A percentile compares a stretch with the other conserved stretches of the same genome.
Conservation (phyloP, 2,113 vertebrate genomes). For the Parotia lawesii region DNA sequence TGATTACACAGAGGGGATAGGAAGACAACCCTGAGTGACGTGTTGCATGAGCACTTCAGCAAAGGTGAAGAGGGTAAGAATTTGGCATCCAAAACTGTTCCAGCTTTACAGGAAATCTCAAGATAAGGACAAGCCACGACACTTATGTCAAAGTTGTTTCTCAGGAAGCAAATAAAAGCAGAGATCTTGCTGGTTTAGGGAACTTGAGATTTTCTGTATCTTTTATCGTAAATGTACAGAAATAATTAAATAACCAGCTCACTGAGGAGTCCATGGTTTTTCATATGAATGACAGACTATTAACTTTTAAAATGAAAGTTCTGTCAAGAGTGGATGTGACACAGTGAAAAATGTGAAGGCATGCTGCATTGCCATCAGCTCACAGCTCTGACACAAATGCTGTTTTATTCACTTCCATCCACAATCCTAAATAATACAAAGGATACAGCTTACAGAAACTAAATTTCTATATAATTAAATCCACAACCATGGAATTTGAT, state of each 20-base stretch:
- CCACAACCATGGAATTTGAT: background rate
- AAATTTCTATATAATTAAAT: background rate
- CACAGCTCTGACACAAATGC: background rate
- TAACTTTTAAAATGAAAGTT: background rate
- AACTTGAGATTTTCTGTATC: background rate
- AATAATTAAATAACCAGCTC: background rate
- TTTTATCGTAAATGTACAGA: background rate
- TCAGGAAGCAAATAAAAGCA: background rate
- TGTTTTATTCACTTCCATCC: background rate
- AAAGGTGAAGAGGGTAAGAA: background rate
- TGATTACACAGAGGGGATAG: background rate
- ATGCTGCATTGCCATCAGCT: background rate
- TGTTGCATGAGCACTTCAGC: background rate
- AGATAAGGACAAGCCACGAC: background rate
- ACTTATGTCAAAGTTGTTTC: background rate
- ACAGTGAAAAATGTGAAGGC: background rate
- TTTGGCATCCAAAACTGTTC: background rate
- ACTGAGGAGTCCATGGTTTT: background rate
- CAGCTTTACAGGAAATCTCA: background rate
- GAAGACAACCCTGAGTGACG: background rate
- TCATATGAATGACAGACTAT: background rate
- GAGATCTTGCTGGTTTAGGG: background rate
- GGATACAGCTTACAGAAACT: background rate
- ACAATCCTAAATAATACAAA: background rate
- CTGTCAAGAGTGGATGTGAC: background rate